Conservation (phyloP, 2,797 vertebrate species). For the Australoheros facetus region DNA sequence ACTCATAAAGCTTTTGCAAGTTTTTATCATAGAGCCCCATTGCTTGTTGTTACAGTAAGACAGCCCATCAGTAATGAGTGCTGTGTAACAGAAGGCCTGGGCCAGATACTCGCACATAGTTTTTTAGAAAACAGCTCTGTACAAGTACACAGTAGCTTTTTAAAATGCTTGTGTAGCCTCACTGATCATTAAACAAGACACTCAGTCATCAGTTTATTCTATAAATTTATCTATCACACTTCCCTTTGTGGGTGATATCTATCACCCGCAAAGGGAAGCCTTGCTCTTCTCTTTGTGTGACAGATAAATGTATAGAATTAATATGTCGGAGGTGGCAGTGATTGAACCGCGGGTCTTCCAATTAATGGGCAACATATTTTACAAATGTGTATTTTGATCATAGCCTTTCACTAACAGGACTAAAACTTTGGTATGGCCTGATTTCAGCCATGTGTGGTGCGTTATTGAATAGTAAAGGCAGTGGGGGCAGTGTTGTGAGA, state of each 20-base stretch:
- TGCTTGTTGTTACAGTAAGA: no score
- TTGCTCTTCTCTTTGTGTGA: no score
- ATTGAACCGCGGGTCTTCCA: neutral
- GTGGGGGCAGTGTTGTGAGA: neutral
- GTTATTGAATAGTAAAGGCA: neutral
- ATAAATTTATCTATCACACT: no score
- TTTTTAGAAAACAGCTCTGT: neutral
- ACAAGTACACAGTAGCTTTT: neutral
- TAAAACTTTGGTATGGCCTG: neutral
- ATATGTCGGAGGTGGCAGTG: neutral
- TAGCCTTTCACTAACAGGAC: neutral
- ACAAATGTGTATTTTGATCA: neutral
- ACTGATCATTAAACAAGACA: neutral
- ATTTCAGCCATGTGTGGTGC: neutral
- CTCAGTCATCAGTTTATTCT: neutral
- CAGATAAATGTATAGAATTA: no score
- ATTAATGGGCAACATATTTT: neutral
- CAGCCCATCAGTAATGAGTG: neutral
- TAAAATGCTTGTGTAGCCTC: neutral
- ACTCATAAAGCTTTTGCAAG: no score
- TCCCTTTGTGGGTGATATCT: no score
- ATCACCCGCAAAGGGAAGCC: no score
- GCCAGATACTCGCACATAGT: no score
- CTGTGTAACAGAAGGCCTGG: neutral
- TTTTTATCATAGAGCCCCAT: no score